A percentile compares a stretch with the other conserved stretches of the same genome.
Evolutionary conservation across 2,888 invertebrate species (phyloP).

Genomic region (Siphlonurus alternatus): DNA sequence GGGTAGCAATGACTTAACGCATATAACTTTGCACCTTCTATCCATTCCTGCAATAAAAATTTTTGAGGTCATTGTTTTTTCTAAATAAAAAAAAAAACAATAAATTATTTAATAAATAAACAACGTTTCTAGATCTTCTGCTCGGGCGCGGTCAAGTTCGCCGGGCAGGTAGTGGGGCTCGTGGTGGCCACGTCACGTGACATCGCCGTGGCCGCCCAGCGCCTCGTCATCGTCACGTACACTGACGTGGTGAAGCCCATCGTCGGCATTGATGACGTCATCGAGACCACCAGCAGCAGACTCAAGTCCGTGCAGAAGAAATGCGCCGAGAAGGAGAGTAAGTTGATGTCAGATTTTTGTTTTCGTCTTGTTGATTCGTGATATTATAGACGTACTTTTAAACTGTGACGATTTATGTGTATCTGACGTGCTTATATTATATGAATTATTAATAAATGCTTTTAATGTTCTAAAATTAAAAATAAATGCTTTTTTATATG

Average conservation of each 20-base stretch:
- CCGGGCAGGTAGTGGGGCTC: constrained; percentile 58
- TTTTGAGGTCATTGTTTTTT: too few relatives aligned
- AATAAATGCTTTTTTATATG: too few relatives aligned
- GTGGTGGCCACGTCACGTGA: constrained; percentile 45
- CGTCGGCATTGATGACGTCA: neutral
- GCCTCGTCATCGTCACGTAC: constrained; percentile 38
- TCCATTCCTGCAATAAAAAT: too few relatives aligned
- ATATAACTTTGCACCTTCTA: too few relatives aligned
- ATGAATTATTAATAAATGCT: neutral
- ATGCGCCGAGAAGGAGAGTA: neutral
- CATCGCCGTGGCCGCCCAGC: constrained; percentile 39
- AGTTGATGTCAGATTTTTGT: neutral
- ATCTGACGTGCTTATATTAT: too few relatives aligned
- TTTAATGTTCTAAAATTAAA: too few relatives aligned
- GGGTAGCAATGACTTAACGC: too few relatives aligned
- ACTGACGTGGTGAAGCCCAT: neutral
- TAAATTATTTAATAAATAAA: too few relatives aligned
- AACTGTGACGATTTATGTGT: too few relatives aligned
- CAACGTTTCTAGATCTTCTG: constrained; percentile 4
- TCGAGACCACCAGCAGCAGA: neutral
- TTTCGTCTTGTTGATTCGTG: too few relatives aligned
- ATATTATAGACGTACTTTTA: too few relatives aligned
- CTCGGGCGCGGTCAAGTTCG: constrained; percentile 32
- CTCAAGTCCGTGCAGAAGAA: neutral
- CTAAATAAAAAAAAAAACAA: too few relatives aligned